Evolutionary conservation across 2,888 invertebrate species (phyloP).

Genomic region (Lasioglossum marginatum): DNA sequence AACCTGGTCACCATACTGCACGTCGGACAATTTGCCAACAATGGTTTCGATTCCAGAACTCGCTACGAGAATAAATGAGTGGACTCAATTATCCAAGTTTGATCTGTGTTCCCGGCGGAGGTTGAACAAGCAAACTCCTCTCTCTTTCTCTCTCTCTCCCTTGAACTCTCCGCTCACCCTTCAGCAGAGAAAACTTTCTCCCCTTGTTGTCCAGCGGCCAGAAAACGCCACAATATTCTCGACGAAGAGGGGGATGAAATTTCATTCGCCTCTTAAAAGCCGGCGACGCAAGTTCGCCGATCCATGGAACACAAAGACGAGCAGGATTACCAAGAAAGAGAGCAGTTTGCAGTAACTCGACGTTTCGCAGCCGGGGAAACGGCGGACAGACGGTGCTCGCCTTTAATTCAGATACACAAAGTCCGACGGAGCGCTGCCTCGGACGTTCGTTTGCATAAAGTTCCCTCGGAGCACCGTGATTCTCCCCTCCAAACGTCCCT

Average conservation of each 20-base stretch:
- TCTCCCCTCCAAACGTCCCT: background rate
- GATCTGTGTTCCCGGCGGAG: background rate
- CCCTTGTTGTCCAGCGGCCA: constrained; percentile 1
- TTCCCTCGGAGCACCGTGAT: constrained; percentile 2
- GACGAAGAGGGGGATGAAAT: constrained; percentile 28
- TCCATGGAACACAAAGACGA: constrained; percentile 16
- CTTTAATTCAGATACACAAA: constrained; percentile 6
- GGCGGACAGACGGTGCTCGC: constrained; percentile 1
- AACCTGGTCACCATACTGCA: too few species aligned
- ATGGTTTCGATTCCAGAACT: background rate
- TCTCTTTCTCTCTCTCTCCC: background rate
- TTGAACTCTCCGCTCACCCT: background rate
- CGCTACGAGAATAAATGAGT: constrained; percentile 17
- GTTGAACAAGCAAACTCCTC: background rate
- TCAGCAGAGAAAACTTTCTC: background rate
- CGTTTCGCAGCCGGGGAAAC: background rate
- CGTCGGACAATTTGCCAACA: constrained; percentile 14
- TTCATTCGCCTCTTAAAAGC: constrained; percentile 30
- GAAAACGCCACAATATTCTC: background rate
- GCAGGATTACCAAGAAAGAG: constrained; percentile 33
- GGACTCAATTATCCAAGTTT: constrained; percentile 49
- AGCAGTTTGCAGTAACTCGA: constrained; percentile 20
- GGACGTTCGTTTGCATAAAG: constrained; percentile 54
- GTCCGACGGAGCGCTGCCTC: constrained; percentile 15
- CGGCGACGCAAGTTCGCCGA: constrained; percentile 7